Evolutionary conservation across 2,113 vertebrate species (phyloP), one percentile per base, ranked within the genome.

Genomic region (Mesitornis unicolor): DNA sequence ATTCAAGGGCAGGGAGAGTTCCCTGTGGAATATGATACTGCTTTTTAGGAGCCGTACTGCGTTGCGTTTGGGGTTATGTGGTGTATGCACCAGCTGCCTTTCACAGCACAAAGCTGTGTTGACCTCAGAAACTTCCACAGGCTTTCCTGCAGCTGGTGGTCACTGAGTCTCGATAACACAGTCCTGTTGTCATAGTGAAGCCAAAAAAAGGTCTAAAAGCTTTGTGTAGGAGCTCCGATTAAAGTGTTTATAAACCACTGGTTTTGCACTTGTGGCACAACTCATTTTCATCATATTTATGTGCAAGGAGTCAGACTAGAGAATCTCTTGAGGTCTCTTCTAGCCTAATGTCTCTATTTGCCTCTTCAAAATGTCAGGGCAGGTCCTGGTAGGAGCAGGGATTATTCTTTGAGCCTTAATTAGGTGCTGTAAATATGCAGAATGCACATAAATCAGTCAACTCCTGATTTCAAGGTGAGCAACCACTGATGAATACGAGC

Each of bases 241-340:
- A 53, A 89, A 20, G 33, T 47, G 8, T 29, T 79, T 9, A 7
- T 29, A 65, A 74, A 18, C n/a, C 16, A 12, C 29, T 31, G 16
- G 11, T 50, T 53, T 40, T 57, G 71, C 16, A 6, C 26, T 29
- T 40, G 11, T 22, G 25, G 14, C 19, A 26, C 8, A 14, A 24
- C 16, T 78, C 0, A 0, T 13, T 64, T 76, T 35, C 38, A 3
- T 42, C 3, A 2, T 24, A 24, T 36, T 38, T 63, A 26, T 57
- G 16, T 19, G 68, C 13, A 42, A 31, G 4, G 73, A 29, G 31
- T 94, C 71, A 50, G 43, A 22, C 6, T 33, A 9, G 29, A 65
- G 16, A 28, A 8, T 33, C 54, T 61, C 16, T 35, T 7, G 10
- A 56, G n/a, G 21, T 35, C 31, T 53, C 6, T 85, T 68, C 8